Base-by-base conservation (phyloP, 2,113 vertebrate genomes). In the Ranitomeya imitator region DNA sequence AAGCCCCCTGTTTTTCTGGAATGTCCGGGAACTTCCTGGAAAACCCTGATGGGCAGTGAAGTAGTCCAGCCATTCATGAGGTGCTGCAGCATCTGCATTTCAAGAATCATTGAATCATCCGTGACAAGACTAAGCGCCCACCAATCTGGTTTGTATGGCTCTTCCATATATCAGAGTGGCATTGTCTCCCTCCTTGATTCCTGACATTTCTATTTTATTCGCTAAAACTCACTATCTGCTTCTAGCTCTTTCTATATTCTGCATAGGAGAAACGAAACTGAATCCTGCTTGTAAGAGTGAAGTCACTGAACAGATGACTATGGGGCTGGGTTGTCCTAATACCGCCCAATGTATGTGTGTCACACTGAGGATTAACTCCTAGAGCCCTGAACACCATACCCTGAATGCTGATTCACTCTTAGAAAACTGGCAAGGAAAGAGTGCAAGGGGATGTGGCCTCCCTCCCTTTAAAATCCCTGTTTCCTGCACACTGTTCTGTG, bases 231-330 rank as follows among this genome's bases (percentile, higher is more conserved):
- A 15, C 2, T 15, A 4, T 73, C 18, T 54, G 51, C 10, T 78
- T 78, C 76, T 57, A 57, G 77, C 52, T n/a, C 5, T 2, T 79
- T 79, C 19, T 21, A 52, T 9, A 57, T 4, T 78, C 51, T 78
- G 8, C 0, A 12, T n/a, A 12, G 77, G 55, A 57, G 78, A 80
- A 80, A 60, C 78, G 55, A 80, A 80, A 80, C n/a, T 59, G 78
- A 59, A 21, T 78, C 45, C 76, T 78, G 18, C 19, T 45, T 37
- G 31, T 14, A 37, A 73, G 69, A 31, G 26, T 45, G 16, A 76
- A 51, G 73, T 21, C 73, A 76, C 7, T 10, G 73, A 19, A 52
- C 18, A 76, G 73, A 51, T 52, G 45, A 76, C 31, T 12, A 55
- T 14, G 52, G 15, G 77, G 77, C 45, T 18, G 52, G 21, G 3